These are phyloP conservation scores for Andrena marginata DNA, from an alignment of 2,888 invertebrate species.

Conservation along the genomic window DNA sequence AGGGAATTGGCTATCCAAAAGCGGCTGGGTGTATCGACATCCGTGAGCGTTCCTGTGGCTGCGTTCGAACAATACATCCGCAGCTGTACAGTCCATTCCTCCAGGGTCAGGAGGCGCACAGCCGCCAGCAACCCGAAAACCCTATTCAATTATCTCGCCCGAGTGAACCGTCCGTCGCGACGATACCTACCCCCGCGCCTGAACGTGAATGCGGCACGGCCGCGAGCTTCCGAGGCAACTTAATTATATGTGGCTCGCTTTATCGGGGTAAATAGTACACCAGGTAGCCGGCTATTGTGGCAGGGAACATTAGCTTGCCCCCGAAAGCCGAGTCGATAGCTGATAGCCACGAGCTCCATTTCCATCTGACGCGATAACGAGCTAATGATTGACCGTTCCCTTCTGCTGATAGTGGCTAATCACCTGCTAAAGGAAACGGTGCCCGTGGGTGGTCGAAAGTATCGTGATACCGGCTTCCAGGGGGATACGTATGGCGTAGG, in stretches of 20 bases:
- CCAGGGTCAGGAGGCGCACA: slow-evolving; percentile 69
- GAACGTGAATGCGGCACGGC: slow-evolving; percentile 57
- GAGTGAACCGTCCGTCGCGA: slow-evolving; percentile 72
- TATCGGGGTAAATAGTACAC: slow-evolving; percentile 60
- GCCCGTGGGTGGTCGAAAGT: no score
- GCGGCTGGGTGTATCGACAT: slow-evolving; percentile 73
- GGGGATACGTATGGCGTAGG: no score
- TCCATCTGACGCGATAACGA: slow-evolving; percentile 29
- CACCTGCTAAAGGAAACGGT: neutral
- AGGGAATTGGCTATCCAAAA: slow-evolving; percentile 75
- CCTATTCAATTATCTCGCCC: slow-evolving; percentile 80
- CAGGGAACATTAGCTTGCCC: slow-evolving; percentile 57
- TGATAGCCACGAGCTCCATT: slow-evolving; percentile 33
- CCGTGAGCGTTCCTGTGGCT: slow-evolving; percentile 79
- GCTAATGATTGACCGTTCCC: slow-evolving; percentile 19
- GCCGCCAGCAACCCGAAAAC: slow-evolving; percentile 73
- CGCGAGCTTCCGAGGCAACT: slow-evolving; percentile 54
- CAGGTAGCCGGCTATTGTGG: slow-evolving; percentile 42
- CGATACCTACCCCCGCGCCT: slow-evolving; percentile 43
- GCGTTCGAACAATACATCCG: slow-evolving; percentile 77
- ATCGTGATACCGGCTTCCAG: no score
- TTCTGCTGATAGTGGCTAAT: neutral
- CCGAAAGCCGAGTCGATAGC: slow-evolving; percentile 36
- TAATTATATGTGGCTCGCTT: slow-evolving; percentile 66
- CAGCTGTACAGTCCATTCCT: slow-evolving; percentile 67